Evolutionary conservation across 37 sponge, comb jelly and placozoan species (phyloP).

Genomic region (Petrosia ficiformis): DNA sequence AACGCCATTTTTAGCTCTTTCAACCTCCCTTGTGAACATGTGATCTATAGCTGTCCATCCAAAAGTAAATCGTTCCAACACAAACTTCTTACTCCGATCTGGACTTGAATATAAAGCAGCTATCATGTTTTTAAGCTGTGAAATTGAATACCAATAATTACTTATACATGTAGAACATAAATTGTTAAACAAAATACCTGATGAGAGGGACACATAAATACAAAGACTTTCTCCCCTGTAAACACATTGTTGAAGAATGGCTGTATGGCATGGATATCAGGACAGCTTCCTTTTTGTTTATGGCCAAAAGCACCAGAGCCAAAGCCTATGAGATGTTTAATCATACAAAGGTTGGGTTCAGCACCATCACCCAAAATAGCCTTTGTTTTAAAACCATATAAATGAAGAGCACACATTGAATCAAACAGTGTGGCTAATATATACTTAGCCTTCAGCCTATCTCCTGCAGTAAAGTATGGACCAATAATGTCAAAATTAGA

Average conservation of each 20-base stretch:
- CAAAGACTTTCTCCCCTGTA: neutral
- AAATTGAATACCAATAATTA: neutral
- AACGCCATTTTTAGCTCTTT: neutral
- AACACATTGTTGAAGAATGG: slow-evolving; percentile 11
- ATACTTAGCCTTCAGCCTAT: slow-evolving; percentile 7
- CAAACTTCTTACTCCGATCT: slow-evolving; percentile 9
- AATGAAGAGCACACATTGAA: slow-evolving; percentile 1
- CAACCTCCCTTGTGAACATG: neutral
- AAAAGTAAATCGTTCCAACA: neutral
- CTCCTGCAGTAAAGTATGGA: slow-evolving; percentile 16
- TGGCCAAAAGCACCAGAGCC: slow-evolving; percentile 11
- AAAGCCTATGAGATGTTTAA: slow-evolving; percentile 6
- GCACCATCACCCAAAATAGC: slow-evolving; percentile 24
- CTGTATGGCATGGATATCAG: neutral
- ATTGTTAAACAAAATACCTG: slow-evolving; percentile 7
- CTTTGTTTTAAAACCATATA: slow-evolving; percentile 7
- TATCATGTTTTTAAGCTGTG: slow-evolving; percentile 30
- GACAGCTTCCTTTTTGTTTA: neutral
- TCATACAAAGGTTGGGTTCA: slow-evolving; percentile 10
- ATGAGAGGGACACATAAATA: slow-evolving; percentile 30
- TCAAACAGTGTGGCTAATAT: neutral
- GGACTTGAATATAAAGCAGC: slow-evolving; percentile 1
- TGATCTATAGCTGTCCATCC: slow-evolving; percentile 13
- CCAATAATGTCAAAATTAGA: slow-evolving; percentile 28
- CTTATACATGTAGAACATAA: neutral